Evolutionary conservation across 1,140 invertebrate species (phyloP).

Genomic region (Aphis gossypii): DNA sequence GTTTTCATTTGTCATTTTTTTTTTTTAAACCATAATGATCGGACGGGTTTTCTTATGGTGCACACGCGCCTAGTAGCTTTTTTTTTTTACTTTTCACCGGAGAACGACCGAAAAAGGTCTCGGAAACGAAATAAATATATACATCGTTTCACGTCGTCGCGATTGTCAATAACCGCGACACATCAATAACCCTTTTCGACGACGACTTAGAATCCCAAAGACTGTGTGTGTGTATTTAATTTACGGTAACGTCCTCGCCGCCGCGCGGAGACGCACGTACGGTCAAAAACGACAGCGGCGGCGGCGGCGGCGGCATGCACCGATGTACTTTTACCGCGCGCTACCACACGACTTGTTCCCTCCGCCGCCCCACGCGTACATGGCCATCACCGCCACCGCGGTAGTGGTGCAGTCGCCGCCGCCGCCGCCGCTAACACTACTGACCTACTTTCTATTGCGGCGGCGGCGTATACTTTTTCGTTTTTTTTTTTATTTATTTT

Average conservation of each 20-base stretch:
- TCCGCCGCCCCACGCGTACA: not conserved
- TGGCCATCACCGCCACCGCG: not conserved
- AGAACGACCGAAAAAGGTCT: not conserved
- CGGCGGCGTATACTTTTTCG: conserved; percentile 2
- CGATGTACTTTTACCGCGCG: conserved; percentile 28
- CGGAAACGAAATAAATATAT: not conserved
- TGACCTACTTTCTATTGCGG: conserved; percentile 46
- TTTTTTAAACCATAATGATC: not conserved
- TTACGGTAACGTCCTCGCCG: not conserved
- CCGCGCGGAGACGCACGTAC: not conserved
- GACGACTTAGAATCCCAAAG: not conserved
- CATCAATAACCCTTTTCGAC: not conserved
- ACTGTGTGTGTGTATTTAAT: not conserved
- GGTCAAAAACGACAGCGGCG: not conserved
- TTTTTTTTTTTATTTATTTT: not conserved
- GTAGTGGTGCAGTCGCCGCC: not conserved
- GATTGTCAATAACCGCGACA: not conserved
- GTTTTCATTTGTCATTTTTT: not conserved
- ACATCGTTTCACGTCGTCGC: too few relatives aligned
- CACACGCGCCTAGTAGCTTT: not conserved
- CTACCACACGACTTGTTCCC: conserved; percentile 28
- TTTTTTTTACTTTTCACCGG: too few relatives aligned
- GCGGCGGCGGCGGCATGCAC: not conserved
- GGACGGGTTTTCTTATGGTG: not conserved
- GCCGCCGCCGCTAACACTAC: conserved; percentile 46